These are phyloP conservation scores for Odontamblyopus rebecca DNA, from an alignment of 2,797 vertebrate genomes.

Conservation along the genomic window DNA sequence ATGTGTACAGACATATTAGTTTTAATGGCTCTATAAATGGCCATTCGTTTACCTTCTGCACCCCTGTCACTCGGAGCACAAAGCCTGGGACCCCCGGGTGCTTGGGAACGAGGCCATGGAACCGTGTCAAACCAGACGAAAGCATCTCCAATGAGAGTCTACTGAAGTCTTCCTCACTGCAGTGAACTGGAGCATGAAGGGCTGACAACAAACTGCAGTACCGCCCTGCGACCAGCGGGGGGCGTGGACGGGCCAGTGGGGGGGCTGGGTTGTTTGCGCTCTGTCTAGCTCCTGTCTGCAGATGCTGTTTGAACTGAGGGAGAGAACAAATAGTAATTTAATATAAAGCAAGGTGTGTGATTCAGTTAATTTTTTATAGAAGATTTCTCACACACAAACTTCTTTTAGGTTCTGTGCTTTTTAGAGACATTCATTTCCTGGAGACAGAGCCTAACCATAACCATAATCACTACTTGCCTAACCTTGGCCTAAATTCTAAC, in stretches of 20 bases:
- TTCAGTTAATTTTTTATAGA: too few relatives aligned
- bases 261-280: constrained; percentile 1
- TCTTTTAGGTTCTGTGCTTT: too few relatives aligned
- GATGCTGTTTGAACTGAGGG: constrained; percentile 42
- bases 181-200: constrained; percentile 72
- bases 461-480: not conserved
- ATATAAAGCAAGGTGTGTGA: too few relatives aligned
- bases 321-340: constrained; percentile 3
- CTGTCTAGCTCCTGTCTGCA: constrained; percentile 52
- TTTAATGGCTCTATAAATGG: constrained; percentile 14
- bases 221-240: constrained; percentile 46
- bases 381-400: too few relatives aligned
- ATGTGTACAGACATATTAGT: not conserved
- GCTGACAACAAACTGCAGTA: constrained; percentile 64
- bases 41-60: constrained; percentile 15
- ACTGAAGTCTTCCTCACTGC: constrained; percentile 46
- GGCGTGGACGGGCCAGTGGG: constrained; percentile 37
- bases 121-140: constrained; percentile 61
- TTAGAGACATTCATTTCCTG: not conserved
- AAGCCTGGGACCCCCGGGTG: constrained; percentile 36
- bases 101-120: constrained; percentile 67
- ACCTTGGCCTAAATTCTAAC: not conserved
- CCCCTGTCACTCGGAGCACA: constrained; percentile 21
- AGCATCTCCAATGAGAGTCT: constrained; percentile 58
- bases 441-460: not conserved